Base-by-base conservation (phyloP, 2,797 vertebrate species). In the Oophaga sylvatica region DNA sequence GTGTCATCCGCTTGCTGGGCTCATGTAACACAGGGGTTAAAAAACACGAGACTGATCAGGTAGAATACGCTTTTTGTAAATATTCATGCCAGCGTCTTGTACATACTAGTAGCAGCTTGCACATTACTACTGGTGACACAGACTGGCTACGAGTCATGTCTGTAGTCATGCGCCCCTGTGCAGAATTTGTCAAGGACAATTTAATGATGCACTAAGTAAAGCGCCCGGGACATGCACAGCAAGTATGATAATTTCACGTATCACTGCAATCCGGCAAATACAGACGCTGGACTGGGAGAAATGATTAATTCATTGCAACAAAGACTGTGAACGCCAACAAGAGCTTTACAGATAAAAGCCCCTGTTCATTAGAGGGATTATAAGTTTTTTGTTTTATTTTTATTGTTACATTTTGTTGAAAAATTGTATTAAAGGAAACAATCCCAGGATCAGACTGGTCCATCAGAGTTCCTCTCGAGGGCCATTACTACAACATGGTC, bases 171-270 rank as follows among this genome's bases (percentile, higher is more conserved):
- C 48, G 77, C 41, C 56, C n/a, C 35, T 62, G 31, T 16, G 45
- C 48, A 67, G 35, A 71, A 59, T 17, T 76, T 1, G 45, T 56
- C 60, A 83, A 73, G 71, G 80, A 12, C 57, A 35, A 31, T 73
- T 48, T 73, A 87, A 87, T 63, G 45, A 78, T 29, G 82, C 67
- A 13, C 48, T 29, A 75, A 53, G 22, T 29, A 70, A 77, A 57
- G 35, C 19, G 45, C 41, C 19, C 45, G 35, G 2, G 19, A 59
- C 62, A 31, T 13, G 53, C 67, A 41, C 31, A 20, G 71, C 26
- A 7, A 73, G 70, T 67, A 78, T 57, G 60, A 81, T 53, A 20
- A 48, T 19, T 63, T 87, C 86, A 87, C 86, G 60, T 87, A 73
- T 56, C 41, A 65, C 57, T 62, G n/a, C 57, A 8, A 62, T 53